phyloP scores from a whole-genome alignment of 2,113 vertebrate species.

The Fregetta grallaria region DNA sequence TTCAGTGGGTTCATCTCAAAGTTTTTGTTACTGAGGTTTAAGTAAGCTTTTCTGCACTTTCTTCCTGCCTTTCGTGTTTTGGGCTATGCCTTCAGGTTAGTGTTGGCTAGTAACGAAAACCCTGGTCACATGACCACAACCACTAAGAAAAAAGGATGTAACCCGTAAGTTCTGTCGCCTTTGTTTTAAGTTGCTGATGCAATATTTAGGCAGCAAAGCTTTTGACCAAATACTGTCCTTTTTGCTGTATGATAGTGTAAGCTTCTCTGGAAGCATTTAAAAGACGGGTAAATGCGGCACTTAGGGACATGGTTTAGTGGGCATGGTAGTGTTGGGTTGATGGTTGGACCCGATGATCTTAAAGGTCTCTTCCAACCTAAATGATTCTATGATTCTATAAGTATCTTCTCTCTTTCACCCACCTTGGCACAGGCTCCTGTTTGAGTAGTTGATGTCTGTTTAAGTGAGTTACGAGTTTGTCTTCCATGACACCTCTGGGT shows the following conservation, averaged over 20 bases:
- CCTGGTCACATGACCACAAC: not conserved
- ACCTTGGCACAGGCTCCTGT: not conserved
- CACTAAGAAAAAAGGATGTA: not conserved
- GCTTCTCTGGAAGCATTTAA: no score
- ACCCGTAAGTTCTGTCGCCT: rapidly evolving
- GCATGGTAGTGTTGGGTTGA: no score
- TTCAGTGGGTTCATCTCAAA: not conserved
- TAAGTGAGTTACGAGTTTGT: not conserved
- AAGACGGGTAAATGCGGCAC: no score
- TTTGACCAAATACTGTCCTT: not conserved
- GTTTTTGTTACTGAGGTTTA: not conserved
- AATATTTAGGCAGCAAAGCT: not conserved
- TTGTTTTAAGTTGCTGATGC: not conserved
- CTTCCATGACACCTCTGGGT: not conserved
- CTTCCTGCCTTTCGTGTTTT: not conserved
- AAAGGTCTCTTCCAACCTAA: no score
- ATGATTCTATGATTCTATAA: no score
- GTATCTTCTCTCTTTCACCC: not conserved
- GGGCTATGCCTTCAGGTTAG: not conserved
- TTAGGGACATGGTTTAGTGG: no score
- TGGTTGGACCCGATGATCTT: no score
- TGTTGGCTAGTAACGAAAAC: not conserved
- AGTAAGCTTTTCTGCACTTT: not conserved
- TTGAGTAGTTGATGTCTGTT: not conserved
- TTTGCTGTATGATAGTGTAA: not conserved